phyloP scores from a whole-genome alignment of 2,888 invertebrate species.

The Pachydiplax longipennis region DNA sequence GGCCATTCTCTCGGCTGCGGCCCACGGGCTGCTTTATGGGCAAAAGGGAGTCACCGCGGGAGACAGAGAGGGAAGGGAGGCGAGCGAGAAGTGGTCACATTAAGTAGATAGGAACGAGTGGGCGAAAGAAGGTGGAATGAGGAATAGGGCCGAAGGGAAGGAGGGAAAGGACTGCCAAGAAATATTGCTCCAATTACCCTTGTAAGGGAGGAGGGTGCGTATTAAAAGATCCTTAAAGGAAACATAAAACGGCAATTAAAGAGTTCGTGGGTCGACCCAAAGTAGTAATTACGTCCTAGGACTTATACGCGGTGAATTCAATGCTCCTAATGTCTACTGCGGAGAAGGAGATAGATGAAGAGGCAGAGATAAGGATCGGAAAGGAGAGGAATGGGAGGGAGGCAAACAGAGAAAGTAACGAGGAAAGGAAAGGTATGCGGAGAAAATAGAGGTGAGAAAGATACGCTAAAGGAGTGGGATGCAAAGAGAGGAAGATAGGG shows the following conservation, averaged over 20 bases:
- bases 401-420: neutral
- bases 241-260: conserved; percentile 43
- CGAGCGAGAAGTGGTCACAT: neutral
- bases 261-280: conserved; percentile 22
- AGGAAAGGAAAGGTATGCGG: neutral
- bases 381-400: neutral
- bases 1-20: too few species aligned
- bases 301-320: conserved; percentile 27
- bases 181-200: conserved; percentile 36
- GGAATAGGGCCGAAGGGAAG: neutral
- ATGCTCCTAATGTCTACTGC: neutral
- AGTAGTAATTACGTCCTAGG: conserved; percentile 26
- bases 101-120: neutral
- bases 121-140: neutral
- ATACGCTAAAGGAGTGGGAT: neutral
- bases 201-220: conserved; percentile 25
- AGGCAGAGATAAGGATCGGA: neutral
- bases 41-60: neutral
- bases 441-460: neutral
- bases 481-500: neutral
- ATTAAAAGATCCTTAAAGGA: conserved; percentile 41
- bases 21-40: neutral
- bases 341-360: neutral
- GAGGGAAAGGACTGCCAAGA: neutral
- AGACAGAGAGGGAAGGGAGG: neutral